Conservation (phyloP, 1,140 invertebrate genomes). For the Doryteuthis pealeii region DNA sequence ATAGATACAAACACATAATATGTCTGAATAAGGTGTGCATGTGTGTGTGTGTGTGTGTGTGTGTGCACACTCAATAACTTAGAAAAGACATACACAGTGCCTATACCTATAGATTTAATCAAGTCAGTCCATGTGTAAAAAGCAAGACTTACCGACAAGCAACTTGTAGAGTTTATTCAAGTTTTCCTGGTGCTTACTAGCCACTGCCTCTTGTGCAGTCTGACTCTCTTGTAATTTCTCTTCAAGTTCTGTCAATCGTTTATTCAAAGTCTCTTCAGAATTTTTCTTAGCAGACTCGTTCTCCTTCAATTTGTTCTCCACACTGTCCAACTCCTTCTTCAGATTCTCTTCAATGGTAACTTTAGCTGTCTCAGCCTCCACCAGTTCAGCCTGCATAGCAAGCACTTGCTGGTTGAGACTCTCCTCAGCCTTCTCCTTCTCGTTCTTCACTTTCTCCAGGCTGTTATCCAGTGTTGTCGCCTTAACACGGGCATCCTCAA, state of each 20-base stretch:
- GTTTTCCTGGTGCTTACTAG: neutral
- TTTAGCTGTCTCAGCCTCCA: constrained; percentile 28
- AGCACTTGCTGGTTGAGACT: constrained; percentile 31
- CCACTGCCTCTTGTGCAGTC: neutral
- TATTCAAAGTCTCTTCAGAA: neutral
- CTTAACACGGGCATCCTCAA: constrained; percentile 16
- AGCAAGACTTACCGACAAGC: constrained; percentile 32
- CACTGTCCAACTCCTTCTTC: constrained; percentile 30
- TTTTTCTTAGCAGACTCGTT: neutral
- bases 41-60: too few species aligned
- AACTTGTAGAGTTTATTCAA: constrained; percentile 39
- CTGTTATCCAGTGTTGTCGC: constrained; percentile 19
- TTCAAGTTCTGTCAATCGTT: neutral
- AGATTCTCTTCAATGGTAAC: constrained; percentile 23
- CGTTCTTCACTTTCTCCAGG: constrained; percentile 24
- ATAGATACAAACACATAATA: too few species aligned
- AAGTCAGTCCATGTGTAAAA: too few species aligned
- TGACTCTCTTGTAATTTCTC: neutral
- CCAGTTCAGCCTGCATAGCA: constrained; percentile 32
- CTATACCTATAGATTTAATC: too few species aligned
- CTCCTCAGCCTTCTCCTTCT: constrained; percentile 34
- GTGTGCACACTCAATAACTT: too few species aligned
- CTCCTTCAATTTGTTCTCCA: constrained; percentile 21
- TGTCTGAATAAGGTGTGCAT: too few species aligned
- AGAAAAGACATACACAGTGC: too few species aligned